Conservation (phyloP, 2,888 invertebrate genomes). For the Tribolium freemani region DNA sequence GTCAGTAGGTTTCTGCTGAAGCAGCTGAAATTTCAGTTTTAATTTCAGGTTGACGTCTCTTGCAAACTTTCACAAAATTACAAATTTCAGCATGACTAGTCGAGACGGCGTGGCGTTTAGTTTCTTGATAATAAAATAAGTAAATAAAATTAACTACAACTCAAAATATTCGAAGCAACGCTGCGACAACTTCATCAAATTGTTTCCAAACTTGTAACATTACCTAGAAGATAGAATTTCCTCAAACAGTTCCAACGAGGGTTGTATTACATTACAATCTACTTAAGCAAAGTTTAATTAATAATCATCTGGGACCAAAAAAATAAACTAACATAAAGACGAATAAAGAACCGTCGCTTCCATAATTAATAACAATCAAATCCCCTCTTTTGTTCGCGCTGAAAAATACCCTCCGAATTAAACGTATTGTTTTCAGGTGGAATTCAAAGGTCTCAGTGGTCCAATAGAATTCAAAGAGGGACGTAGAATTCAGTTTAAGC, state of each 20-base stretch:
- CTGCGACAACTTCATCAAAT: neutral
- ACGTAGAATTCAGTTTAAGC: slow-evolving; percentile 79
- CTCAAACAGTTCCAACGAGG: neutral
- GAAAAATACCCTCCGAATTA: slow-evolving; percentile 7
- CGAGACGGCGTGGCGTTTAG: too few species aligned
- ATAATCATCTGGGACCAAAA: neutral
- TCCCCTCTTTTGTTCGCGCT: neutral
- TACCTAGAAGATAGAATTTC: neutral
- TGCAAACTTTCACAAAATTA: too few species aligned
- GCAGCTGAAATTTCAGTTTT: too few species aligned
- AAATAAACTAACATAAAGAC: neutral
- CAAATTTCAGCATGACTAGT: too few species aligned
- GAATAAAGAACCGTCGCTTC: neutral
- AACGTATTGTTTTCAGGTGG: slow-evolving; percentile 72
- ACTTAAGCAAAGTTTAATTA: neutral
- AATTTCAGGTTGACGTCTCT: too few species aligned
- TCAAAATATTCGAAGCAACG: neutral
- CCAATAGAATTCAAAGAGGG: slow-evolving; percentile 87
- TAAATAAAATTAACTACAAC: neutral
- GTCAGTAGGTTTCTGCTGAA: too few species aligned
- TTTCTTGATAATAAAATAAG: too few species aligned
- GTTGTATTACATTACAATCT: neutral
- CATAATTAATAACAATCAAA: slow-evolving; percentile 21
- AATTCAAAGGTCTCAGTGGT: slow-evolving; percentile 85
- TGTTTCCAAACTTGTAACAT: neutral